Conservation (phyloP, 2,113 vertebrate species). For the Hemicordylus capensis region DNA sequence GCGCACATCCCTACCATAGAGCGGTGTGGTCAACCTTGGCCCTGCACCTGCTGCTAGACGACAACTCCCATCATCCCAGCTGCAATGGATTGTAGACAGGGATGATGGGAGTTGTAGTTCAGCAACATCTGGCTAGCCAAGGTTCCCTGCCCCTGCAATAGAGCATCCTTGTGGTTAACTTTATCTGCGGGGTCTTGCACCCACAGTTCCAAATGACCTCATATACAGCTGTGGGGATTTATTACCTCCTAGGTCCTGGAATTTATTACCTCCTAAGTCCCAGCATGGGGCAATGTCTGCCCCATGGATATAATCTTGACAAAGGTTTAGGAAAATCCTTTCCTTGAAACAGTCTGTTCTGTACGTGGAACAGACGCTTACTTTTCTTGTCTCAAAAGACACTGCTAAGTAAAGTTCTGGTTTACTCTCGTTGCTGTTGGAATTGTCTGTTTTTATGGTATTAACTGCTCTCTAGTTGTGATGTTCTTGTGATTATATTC, state of each 20-base stretch:
- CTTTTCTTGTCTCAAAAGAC: constrained; percentile 55
- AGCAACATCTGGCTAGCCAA: no score
- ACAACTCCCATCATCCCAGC: no score
- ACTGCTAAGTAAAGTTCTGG: constrained; percentile 51
- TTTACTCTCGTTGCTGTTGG: constrained; percentile 50
- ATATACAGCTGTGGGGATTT: neutral
- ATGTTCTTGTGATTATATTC: constrained; percentile 67
- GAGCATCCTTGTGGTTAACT: neutral
- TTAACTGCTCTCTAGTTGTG: constrained; percentile 44
- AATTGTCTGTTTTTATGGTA: constrained; percentile 54
- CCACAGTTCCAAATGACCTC: neutral
- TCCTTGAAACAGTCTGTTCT: constrained; percentile 34
- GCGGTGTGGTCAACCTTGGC: no score
- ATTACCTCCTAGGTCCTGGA: neutral
- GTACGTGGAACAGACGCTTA: constrained; percentile 50
- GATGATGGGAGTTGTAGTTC: no score
- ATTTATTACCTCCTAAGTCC: neutral
- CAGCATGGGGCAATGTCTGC: neutral
- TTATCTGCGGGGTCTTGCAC: neutral
- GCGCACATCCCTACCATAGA: no score
- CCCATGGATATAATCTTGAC: fast-evolving
- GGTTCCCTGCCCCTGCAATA: no score
- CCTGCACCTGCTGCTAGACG: no score
- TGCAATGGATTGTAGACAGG: no score
- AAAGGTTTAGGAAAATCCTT: constrained; percentile 31